A percentile compares a stretch with the other conserved stretches of the same genome.
These are phyloP conservation scores for Drosophila siamana DNA, from an alignment of 2,888 invertebrate species.

Conservation along the genomic window DNA sequence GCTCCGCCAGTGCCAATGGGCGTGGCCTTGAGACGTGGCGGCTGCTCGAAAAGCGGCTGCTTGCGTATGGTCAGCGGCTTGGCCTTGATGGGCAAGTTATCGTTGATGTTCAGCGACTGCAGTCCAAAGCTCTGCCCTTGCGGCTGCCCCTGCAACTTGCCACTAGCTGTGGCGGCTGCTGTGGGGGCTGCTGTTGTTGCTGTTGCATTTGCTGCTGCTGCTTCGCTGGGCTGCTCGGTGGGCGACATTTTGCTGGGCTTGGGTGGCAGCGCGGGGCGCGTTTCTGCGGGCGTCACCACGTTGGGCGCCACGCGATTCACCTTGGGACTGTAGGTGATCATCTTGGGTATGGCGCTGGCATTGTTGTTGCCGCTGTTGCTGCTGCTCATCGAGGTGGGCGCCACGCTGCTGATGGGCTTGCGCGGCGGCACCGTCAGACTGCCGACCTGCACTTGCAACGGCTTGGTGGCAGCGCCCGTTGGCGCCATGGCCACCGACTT, in stretches of 20 bases:
- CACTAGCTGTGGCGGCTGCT: constrained; percentile 1
- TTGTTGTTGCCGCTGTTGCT: not conserved
- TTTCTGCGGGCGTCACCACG: constrained; percentile 64
- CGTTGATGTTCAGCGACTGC: constrained; percentile 84
- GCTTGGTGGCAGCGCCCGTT: constrained; percentile 45
- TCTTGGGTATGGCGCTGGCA: constrained; percentile 82
- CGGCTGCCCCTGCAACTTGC: constrained; percentile 4
- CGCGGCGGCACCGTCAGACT: constrained; percentile 86
- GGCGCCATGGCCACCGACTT: constrained; percentile 83
- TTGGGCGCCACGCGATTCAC: constrained; percentile 86
- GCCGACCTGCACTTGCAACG: constrained; percentile 70
- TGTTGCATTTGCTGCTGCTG: constrained; percentile 79
- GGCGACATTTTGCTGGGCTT: constrained; percentile 89
- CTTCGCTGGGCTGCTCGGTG: constrained; percentile 63
- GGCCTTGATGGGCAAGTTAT: constrained; percentile 90
- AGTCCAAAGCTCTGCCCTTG: constrained; percentile 57
- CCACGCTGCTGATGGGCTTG: constrained; percentile 95
- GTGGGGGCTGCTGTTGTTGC: constrained; percentile 22
- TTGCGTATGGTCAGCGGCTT: constrained; percentile 94
- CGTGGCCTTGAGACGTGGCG: constrained; percentile 90
- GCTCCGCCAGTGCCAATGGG: constrained; percentile 79
- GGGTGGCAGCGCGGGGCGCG: constrained; percentile 92
- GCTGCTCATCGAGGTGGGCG: constrained; percentile 89
- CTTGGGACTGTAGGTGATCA: constrained; percentile 85
- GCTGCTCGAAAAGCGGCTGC: constrained; percentile 92